Conservation (phyloP, 2,888 invertebrate species). For the Melanchra persicariae region DNA sequence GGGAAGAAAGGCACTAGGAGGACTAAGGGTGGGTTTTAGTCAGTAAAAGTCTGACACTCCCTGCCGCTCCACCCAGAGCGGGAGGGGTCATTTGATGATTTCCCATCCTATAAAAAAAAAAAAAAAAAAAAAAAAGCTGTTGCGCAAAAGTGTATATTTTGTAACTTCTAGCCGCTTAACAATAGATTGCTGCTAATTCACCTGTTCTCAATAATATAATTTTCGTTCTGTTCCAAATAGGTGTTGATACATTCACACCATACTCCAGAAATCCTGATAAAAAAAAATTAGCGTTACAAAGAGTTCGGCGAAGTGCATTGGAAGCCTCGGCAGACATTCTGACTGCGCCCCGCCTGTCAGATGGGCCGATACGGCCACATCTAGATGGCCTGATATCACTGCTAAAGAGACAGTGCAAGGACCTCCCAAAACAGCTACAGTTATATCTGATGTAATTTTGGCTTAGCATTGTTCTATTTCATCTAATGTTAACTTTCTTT, state of each 20-base stretch:
- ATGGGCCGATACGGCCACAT: constrained; percentile 67
- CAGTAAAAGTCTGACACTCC: too few species aligned
- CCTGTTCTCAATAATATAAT: background rate
- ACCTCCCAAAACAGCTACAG: constrained; percentile 72
- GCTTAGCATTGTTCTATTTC: constrained; percentile 23
- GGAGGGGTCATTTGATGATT: too few species aligned
- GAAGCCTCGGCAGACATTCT: constrained; percentile 75
- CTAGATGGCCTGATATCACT: constrained; percentile 68
- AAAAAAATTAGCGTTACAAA: constrained; percentile 68
- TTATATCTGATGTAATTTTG: constrained; percentile 47
- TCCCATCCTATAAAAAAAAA: too few species aligned
- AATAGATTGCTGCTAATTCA: background rate
- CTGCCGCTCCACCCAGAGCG: too few species aligned
- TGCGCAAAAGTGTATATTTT: too few species aligned
- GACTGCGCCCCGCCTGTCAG: constrained; percentile 72
- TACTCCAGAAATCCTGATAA: constrained; percentile 31
- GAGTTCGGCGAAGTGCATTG: constrained; percentile 71
- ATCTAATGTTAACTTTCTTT: background rate
- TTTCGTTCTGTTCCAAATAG: background rate
- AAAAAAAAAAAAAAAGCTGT: too few species aligned
- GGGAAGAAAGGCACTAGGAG: too few species aligned
- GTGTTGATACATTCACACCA: constrained; percentile 27
- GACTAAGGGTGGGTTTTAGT: too few species aligned
- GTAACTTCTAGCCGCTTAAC: background rate
- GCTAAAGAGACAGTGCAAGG: constrained; percentile 70